Evolutionary conservation across 2,888 invertebrate species (phyloP).

Genomic region (Globia sparganii): DNA sequence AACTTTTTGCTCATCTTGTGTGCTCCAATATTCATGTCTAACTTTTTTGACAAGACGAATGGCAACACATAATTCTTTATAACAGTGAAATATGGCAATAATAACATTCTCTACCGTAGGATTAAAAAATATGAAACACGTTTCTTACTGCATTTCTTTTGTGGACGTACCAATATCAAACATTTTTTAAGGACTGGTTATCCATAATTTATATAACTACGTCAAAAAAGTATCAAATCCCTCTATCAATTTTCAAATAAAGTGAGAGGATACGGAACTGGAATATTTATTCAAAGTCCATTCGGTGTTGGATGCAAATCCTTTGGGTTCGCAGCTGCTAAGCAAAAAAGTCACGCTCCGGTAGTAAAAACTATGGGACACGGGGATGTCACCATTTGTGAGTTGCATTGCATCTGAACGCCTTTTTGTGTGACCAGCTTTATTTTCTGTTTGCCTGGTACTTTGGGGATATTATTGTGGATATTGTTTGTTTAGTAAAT

Average conservation of each 20-base stretch:
- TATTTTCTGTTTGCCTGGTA: constrained; percentile 67
- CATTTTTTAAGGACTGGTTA: constrained; percentile 33
- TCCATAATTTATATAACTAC: constrained; percentile 37
- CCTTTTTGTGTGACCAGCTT: constrained; percentile 62
- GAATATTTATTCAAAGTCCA: constrained; percentile 72
- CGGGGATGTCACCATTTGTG: constrained; percentile 57
- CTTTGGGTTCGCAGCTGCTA: constrained; percentile 67
- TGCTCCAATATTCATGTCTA: constrained; percentile 36
- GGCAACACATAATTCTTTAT: constrained; percentile 37
- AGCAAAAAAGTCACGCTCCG: constrained; percentile 79
- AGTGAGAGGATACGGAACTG: constrained; percentile 55
- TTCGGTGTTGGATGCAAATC: constrained; percentile 75
- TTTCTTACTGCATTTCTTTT: constrained; percentile 44
- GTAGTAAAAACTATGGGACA: constrained; percentile 77
- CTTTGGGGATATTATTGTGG: constrained; percentile 31
- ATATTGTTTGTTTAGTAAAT: constrained; percentile 14
- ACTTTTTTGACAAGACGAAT: constrained; percentile 49
- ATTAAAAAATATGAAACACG: constrained; percentile 33
- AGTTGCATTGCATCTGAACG: constrained; percentile 58
- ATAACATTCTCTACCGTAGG: constrained; percentile 27
- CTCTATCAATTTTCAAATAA: constrained; percentile 55
- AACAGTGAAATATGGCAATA: constrained; percentile 51
- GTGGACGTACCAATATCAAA: constrained; percentile 11
- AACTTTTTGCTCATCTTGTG: constrained; percentile 23
- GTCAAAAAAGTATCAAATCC: constrained; percentile 37